Conservation (phyloP, 2,888 invertebrate species). For the Neelides folsomi region DNA sequence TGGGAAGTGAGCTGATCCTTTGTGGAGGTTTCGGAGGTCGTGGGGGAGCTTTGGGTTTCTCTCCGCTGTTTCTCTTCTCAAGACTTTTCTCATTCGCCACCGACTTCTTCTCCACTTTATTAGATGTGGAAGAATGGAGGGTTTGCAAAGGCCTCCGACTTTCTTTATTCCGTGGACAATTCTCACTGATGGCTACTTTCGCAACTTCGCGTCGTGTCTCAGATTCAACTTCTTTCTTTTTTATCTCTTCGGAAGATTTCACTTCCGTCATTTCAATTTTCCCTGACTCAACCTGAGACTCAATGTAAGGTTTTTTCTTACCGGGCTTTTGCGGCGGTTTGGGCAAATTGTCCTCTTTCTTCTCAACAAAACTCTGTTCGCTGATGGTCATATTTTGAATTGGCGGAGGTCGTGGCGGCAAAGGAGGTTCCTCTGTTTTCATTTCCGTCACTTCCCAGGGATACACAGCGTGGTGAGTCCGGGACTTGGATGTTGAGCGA, state of each 20-base stretch:
- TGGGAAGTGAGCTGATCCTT: conserved; percentile 15
- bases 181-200: neutral
- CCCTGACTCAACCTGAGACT: too few species aligned
- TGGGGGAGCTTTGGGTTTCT: conserved; percentile 14
- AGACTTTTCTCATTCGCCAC: neutral
- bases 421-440: too few species aligned
- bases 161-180: conserved; percentile 3
- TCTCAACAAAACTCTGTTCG: too few species aligned
- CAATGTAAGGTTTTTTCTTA: neutral
- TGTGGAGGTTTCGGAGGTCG: conserved; percentile 28
- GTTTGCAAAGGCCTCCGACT: conserved; percentile 17
- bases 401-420: too few species aligned
- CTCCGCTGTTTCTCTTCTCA: neutral
- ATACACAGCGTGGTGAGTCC: conserved; percentile 15
- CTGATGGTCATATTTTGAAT: too few species aligned
- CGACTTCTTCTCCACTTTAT: neutral
- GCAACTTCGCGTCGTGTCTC: neutral
- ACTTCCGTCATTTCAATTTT: too few species aligned
- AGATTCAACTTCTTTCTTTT: neutral
- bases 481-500: conserved; percentile 21
- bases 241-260: too few species aligned
- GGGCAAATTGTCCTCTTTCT: conserved; percentile 1
- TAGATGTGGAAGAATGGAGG: conserved; percentile 13
- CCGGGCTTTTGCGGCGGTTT: conserved; percentile 6
- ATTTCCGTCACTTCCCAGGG: conserved; percentile 20